Evolutionary conservation across 2,888 invertebrate species (phyloP).

Genomic region (Coelopa pilipes): DNA sequence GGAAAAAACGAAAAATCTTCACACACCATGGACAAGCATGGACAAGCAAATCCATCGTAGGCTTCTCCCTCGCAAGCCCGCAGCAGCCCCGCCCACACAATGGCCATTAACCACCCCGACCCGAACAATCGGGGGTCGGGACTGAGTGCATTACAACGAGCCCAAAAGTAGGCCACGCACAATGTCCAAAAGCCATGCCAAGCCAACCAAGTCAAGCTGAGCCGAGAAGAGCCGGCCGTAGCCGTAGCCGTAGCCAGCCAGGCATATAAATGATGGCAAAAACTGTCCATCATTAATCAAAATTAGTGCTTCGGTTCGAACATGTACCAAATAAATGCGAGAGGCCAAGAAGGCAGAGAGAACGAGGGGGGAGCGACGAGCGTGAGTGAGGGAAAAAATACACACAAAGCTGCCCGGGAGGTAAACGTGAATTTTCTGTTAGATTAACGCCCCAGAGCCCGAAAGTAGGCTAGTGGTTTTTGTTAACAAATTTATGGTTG

Average conservation of each 20-base stretch:
- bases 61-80: too few species aligned
- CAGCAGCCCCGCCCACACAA: too few species aligned
- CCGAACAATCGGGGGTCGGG: too few species aligned
- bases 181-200: neutral
- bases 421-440: constrained; percentile 32
- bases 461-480: constrained; percentile 19
- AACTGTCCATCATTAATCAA: constrained; percentile 51
- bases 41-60: too few species aligned
- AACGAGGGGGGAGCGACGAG: neutral
- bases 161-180: neutral
- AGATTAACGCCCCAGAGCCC: constrained; percentile 31
- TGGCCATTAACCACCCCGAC: too few species aligned
- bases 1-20: too few species aligned
- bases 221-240: too few species aligned
- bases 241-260: constrained; percentile 43
- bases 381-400: neutral
- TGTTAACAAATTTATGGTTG: constrained; percentile 39
- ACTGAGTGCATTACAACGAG: neutral
- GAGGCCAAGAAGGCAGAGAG: constrained; percentile 19
- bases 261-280: constrained; percentile 49
- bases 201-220: neutral
- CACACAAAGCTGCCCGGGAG: constrained; percentile 28
- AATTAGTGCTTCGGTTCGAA: constrained; percentile 43
- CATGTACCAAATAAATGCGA: neutral
- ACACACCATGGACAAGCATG: too few species aligned